phyloP scores from a whole-genome alignment of 2,797 vertebrate genomes.

The Clarias fuscus region DNA sequence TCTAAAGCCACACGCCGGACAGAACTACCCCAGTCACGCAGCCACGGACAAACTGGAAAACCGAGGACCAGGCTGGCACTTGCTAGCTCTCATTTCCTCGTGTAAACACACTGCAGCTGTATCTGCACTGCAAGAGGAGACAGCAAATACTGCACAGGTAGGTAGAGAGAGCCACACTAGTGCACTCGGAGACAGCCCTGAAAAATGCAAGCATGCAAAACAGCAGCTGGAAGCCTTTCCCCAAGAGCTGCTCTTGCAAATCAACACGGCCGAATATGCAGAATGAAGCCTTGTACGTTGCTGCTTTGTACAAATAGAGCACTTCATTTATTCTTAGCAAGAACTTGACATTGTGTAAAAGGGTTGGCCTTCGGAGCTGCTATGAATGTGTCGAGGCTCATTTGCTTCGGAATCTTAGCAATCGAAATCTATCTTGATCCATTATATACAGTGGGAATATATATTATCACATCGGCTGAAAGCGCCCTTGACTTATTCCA shows the following conservation, averaged over 20 bases:
- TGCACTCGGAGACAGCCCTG: constrained; percentile 36
- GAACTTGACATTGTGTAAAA: background rate
- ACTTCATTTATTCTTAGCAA: background rate
- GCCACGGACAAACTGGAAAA: background rate
- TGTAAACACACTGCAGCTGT: constrained; percentile 54
- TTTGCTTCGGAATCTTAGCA: background rate
- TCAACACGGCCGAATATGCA: constrained; percentile 2
- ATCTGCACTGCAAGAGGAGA: constrained; percentile 48
- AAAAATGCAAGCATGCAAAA: constrained; percentile 27
- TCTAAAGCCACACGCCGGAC: background rate
- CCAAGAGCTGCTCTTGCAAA: constrained; percentile 33
- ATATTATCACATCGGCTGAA: background rate
- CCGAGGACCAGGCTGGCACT: background rate
- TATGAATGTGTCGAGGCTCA: background rate
- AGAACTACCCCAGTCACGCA: background rate
- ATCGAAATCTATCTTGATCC: background rate
- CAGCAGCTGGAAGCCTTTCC: constrained; percentile 28
- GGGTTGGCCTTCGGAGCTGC: background rate
- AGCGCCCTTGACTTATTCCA: background rate
- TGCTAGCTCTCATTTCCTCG: constrained; percentile 35
- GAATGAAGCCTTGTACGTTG: constrained; percentile 1
- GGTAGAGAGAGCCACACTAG: constrained; percentile 12
- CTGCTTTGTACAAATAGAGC: background rate
- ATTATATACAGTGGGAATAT: background rate
- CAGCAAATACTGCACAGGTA: constrained; percentile 63